Evolutionary conservation across 2,888 invertebrate genomes (phyloP), one percentile per base, ranked within the genome.

Genomic region (Ophioninae sp.): DNA sequence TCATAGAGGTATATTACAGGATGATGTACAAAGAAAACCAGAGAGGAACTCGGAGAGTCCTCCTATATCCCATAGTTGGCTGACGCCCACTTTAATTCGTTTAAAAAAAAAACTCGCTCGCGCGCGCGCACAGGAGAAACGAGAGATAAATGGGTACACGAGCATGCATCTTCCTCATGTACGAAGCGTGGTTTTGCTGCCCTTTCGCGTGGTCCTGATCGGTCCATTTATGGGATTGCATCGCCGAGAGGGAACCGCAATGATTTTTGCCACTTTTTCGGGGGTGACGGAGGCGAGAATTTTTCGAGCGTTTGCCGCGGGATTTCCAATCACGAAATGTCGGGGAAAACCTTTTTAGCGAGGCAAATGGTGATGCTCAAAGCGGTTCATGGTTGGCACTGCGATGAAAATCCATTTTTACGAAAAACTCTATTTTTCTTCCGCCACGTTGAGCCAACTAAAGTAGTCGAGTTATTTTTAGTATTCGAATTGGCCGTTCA

Each of bases 71-170:
- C 63, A 64, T 67, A 44, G 23, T 58, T 65, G 77, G 71, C 80
- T 87, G 87, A 90, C 90, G 90, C 90, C 90, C 90, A 90, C 90
- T 90, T 90, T 90, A 87, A 88, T 87, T 88, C 88, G 89, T 90
- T 6, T 13, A 51, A 51, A 37, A 90, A 90, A 90, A 90, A 90
- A 90, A 90, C 59, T 79, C 65, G 90, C 90, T 90, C 51, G 51
- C 51, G 51, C 17, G 51, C 90, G 90, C 87, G 86, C 84, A 87
- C 85, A 87, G 86, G 89, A 90, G 89, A 90, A 88, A 65, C 77
- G 73, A 74, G 71, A 64, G 65, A 73, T 41, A 63, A 20, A 69
- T 44, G 44, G 23, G 63, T 64, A 80, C 81, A 81, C 81, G 59
- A 51, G 77, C 80, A 82, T 74, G 80, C 76, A 77, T 74, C 69